These are phyloP conservation scores for Caenorhabditis japonica DNA, from an alignment of 2,888 invertebrate species.

Conservation along the genomic window DNA sequence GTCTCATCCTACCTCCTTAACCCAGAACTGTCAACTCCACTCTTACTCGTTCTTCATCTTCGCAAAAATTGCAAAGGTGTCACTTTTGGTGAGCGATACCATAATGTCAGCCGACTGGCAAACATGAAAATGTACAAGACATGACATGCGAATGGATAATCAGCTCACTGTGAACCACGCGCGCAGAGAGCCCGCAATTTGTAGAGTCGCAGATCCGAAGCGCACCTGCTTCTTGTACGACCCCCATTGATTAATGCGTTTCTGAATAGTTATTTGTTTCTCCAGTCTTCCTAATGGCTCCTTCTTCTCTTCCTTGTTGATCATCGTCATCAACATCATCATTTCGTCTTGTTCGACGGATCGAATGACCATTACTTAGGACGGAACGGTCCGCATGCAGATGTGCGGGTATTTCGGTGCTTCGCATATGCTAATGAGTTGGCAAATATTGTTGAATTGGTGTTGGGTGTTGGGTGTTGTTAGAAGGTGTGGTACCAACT, in stretches of 20 bases:
- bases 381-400: constrained; percentile 15
- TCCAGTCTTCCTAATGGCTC: constrained; percentile 38
- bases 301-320: constrained; percentile 25
- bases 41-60: no score
- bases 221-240: constrained; percentile 45
- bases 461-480: no score
- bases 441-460: no score
- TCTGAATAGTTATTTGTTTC: constrained; percentile 45
- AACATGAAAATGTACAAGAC: constrained; percentile 24
- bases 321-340: constrained; percentile 33
- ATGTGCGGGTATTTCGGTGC: constrained; percentile 5
- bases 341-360: no score
- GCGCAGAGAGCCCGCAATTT: constrained; percentile 2
- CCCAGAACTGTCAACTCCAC: no score
- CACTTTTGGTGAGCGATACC: constrained; percentile 31
- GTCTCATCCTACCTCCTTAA: no score
- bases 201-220: constrained; percentile 11
- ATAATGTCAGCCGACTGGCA: no score
- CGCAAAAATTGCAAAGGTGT: no score
- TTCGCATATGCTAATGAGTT: no score
- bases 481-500: no score
- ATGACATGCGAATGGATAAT: constrained; percentile 37
- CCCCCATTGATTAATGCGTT: constrained; percentile 37
- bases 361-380: constrained; percentile 37
- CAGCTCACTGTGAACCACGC: constrained; percentile 18